Conservation (phyloP, 2,888 invertebrate genomes). For the Acanthoscelides obtectus region DNA sequence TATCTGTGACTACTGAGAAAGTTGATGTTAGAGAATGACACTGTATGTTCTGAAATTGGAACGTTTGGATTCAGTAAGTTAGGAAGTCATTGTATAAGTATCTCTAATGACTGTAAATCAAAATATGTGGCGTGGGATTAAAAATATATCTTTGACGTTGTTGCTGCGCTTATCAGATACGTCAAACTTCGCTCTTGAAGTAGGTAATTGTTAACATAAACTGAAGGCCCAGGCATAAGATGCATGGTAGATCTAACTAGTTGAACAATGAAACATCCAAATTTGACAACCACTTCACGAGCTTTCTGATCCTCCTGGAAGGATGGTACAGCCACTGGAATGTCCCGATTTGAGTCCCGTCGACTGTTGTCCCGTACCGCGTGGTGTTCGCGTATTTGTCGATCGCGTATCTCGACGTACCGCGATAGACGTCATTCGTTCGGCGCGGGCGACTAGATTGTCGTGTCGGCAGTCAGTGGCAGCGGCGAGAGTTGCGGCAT, state of each 20-base stretch:
- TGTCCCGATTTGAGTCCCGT: background rate
- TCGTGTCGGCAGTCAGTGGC: background rate
- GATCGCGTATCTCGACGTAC: background rate
- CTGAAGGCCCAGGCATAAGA: background rate
- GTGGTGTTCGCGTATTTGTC: background rate
- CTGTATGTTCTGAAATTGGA: no score
- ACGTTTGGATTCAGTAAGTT: no score
- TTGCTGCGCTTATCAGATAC: background rate
- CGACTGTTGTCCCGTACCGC: background rate
- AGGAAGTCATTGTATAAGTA: no score
- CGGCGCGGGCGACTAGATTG: background rate
- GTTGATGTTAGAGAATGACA: no score
- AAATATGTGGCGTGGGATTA: no score
- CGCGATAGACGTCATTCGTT: background rate
- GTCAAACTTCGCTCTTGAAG: background rate
- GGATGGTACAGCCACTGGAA: background rate
- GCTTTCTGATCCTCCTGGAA: background rate
- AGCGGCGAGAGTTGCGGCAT: background rate
- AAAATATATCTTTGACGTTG: background rate
- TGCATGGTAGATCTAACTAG: background rate
- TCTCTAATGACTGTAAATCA: no score
- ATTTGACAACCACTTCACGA: slow-evolving; percentile 1
- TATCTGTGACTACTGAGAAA: no score
- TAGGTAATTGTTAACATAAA: no score
- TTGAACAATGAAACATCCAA: slow-evolving; percentile 26